A percentile compares a stretch with the other conserved stretches of the same genome.
These are phyloP conservation scores for Akabosia matsudoensis DNA, from an alignment of 1,140 invertebrate genomes.

Conservation along the genomic window DNA sequence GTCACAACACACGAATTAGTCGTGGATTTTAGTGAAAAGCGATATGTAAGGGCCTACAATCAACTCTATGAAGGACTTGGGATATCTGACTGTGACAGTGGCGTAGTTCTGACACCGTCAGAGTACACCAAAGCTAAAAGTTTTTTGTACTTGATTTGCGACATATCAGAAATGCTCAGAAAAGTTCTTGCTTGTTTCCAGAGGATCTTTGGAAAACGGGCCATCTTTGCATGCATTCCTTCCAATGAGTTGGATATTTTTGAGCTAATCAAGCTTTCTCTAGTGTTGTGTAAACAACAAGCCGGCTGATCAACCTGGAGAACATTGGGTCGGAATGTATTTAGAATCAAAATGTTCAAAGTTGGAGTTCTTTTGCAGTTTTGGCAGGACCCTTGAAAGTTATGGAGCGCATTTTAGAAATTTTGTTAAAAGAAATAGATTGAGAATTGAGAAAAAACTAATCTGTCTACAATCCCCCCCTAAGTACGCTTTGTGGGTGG, in stretches of 20 bases:
- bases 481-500: not conserved
- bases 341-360: not conserved
- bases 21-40: slow-evolving; percentile 2
- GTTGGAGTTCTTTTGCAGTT: slow-evolving; percentile 28
- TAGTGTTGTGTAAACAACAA: slow-evolving; percentile 31
- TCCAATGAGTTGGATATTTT: slow-evolving; percentile 12
- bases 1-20: not conserved
- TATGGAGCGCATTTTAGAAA: slow-evolving; percentile 14
- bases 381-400: not conserved
- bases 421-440: not conserved
- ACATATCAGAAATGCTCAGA: slow-evolving; percentile 20
- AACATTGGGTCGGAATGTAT: slow-evolving; percentile 39
- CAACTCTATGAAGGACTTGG: slow-evolving; percentile 27
- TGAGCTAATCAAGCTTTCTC: not conserved
- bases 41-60: slow-evolving; percentile 19
- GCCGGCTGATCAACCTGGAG: not conserved
- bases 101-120: slow-evolving; percentile 20
- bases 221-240: slow-evolving; percentile 26
- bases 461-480: not conserved
- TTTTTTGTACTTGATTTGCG: slow-evolving; percentile 29
- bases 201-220: slow-evolving; percentile 21
- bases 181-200: not conserved
- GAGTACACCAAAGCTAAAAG: slow-evolving; percentile 25
- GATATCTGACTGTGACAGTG: slow-evolving; percentile 12
- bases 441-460: not conserved